These are phyloP conservation scores for Polypterus senegalus DNA, from an alignment of 2,113 vertebrate genomes.

Conservation along the genomic window DNA sequence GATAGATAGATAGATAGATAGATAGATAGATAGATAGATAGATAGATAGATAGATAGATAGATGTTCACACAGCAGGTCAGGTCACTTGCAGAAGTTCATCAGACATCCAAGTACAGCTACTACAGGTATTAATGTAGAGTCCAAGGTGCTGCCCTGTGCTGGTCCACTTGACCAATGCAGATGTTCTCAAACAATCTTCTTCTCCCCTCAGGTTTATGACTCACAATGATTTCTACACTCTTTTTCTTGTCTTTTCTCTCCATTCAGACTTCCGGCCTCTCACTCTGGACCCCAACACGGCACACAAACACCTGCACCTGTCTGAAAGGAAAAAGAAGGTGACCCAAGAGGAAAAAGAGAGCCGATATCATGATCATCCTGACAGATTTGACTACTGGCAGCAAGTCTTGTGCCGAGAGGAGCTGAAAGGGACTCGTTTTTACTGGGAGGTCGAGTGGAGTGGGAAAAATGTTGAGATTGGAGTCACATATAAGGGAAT, in stretches of 20 bases:
- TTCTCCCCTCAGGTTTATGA: too few species aligned
- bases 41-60: too few species aligned
- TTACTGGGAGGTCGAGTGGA: slow-evolving; percentile 20
- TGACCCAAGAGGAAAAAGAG: background rate
- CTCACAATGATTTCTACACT: too few species aligned
- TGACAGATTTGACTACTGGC: slow-evolving; percentile 10
- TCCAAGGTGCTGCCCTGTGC: too few species aligned
- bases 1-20: too few species aligned
- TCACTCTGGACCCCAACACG: slow-evolving; percentile 18
- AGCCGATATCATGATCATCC: slow-evolving; percentile 17
- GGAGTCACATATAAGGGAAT: slow-evolving; percentile 7
- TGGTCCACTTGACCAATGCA: too few species aligned
- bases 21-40: too few species aligned
- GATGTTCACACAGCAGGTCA: too few species aligned
- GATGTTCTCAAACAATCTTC: too few species aligned
- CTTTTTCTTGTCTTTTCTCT: background rate
- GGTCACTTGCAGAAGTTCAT: too few species aligned
- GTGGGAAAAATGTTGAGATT: background rate
- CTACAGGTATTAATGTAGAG: too few species aligned
- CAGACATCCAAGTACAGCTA: too few species aligned
- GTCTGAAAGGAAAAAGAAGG: slow-evolving; percentile 11
- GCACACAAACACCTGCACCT: slow-evolving; percentile 3
- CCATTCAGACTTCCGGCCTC: slow-evolving; percentile 8
- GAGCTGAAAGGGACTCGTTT: background rate
- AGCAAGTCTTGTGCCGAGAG: slow-evolving; percentile 13